Percentiles rank a stretch among this genome's conserved stretches.
Conservation (phyloP, 2,888 invertebrate genomes). For the Nasonia oneida region DNA sequence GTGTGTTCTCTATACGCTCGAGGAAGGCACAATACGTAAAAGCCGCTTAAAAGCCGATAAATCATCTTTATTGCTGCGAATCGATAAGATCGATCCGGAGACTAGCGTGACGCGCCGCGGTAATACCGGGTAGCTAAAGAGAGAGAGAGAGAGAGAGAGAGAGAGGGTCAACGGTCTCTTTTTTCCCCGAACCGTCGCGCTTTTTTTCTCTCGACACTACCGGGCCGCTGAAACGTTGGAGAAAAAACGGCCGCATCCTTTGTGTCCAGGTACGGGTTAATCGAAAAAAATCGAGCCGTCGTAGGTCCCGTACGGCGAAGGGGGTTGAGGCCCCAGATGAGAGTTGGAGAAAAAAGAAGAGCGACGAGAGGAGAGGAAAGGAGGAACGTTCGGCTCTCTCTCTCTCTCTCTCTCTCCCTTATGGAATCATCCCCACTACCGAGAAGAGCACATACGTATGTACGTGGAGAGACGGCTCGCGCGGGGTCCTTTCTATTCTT, state of each 20-base stretch:
- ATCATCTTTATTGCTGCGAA: conserved; percentile 51
- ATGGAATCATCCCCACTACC: conserved; percentile 57
- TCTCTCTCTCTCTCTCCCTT: conserved; percentile 22
- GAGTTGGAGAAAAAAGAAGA: neutral
- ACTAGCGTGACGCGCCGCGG: neutral
- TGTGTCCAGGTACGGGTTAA: conserved; percentile 70
- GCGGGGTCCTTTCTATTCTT: conserved; percentile 77
- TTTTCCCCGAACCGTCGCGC: conserved; percentile 61
- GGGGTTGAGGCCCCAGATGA: conserved; percentile 27
- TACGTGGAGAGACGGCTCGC: neutral
- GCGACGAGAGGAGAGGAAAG: neutral
- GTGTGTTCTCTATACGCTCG: too few species aligned
- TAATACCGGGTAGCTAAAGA: neutral
- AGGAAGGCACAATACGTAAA: neutral
- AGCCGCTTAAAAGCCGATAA: conserved; percentile 51
- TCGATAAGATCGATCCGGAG: conserved; percentile 51
- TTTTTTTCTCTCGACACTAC: conserved; percentile 60
- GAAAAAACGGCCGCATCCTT: conserved; percentile 68
- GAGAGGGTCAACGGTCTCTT: conserved; percentile 55
- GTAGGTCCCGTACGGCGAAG: conserved; percentile 53
- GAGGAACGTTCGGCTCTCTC: conserved; percentile 2
- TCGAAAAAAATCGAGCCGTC: conserved; percentile 67
- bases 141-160: neutral
- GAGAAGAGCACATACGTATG: neutral
- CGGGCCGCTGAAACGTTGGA: conserved; percentile 22